A percentile compares a stretch with the other conserved stretches of the same genome.
These are phyloP conservation scores for Helleia helle DNA, from an alignment of 2,888 invertebrate species.

Conservation along the genomic window DNA sequence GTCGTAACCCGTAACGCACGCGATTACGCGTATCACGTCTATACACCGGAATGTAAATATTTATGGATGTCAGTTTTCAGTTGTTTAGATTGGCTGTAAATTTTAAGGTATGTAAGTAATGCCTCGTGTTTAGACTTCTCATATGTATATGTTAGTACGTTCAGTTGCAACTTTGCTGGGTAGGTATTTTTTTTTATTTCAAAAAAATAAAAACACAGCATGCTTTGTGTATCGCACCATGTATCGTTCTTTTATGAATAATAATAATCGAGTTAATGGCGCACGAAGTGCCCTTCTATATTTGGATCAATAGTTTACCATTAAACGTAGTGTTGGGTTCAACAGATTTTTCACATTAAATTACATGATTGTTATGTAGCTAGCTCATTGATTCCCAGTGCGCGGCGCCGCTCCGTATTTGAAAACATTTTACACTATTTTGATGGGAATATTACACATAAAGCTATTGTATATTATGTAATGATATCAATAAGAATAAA, in stretches of 20 bases:
- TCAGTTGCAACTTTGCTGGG: slow-evolving; percentile 27
- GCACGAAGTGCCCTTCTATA: slow-evolving; percentile 58
- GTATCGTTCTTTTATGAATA: slow-evolving; percentile 51
- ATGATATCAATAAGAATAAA: neutral
- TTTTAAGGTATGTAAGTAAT: slow-evolving; percentile 69
- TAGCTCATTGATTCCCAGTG: neutral
- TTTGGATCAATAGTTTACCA: slow-evolving; percentile 66
- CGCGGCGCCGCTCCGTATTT: neutral
- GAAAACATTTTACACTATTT: neutral
- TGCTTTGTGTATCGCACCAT: slow-evolving; percentile 54
- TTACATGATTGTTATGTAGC: slow-evolving; percentile 37
- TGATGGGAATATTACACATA: neutral
- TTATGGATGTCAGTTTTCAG: slow-evolving; percentile 73
- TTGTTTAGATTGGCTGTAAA: slow-evolving; percentile 73
- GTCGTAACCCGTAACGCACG: slow-evolving; percentile 46
- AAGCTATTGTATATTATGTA: neutral
- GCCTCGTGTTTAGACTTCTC: slow-evolving; percentile 52
- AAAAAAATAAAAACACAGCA: slow-evolving; percentile 44
- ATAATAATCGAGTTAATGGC: slow-evolving; percentile 52
- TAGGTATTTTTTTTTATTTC: slow-evolving; percentile 12
- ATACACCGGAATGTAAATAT: slow-evolving; percentile 68
- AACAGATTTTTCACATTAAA: slow-evolving; percentile 60
- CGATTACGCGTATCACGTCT: slow-evolving; percentile 53
- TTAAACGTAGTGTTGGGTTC: slow-evolving; percentile 49
- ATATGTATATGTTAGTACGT: slow-evolving; percentile 35